A percentile compares a stretch with the other conserved stretches of the same genome.
phyloP scores from a whole-genome alignment of 2,113 vertebrate genomes.

The Alosa alosa region DNA sequence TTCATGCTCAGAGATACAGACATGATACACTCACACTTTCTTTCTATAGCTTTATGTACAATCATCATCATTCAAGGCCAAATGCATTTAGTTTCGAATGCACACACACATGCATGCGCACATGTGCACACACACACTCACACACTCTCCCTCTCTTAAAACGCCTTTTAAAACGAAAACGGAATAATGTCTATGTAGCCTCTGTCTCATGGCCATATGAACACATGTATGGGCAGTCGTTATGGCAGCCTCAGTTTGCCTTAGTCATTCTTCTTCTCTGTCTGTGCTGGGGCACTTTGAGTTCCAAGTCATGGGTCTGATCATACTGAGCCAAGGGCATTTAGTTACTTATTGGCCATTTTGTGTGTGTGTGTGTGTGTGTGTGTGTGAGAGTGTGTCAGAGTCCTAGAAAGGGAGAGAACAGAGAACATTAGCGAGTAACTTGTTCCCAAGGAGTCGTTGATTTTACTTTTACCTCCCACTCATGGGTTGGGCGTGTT shows the following conservation, averaged over 20 bases:
- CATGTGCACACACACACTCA: background rate
- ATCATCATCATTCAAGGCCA: background rate
- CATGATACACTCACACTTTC: background rate
- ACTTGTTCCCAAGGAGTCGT: background rate
- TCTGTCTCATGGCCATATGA: background rate
- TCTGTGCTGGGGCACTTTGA: background rate
- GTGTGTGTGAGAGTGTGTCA: background rate
- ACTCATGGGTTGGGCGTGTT: background rate
- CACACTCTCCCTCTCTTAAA: background rate
- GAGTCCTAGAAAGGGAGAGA: background rate
- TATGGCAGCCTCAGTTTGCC: background rate
- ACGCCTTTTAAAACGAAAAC: too few species aligned
- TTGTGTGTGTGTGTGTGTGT: background rate
- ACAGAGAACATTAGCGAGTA: background rate
- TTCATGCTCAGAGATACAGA: too few species aligned
- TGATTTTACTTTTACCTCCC: background rate
- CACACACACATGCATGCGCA: background rate
- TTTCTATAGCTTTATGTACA: too few species aligned
- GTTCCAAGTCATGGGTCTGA: background rate
- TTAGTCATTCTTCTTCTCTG: background rate
- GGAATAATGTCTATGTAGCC: too few species aligned
- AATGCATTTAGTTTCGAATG: background rate
- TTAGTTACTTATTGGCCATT: background rate
- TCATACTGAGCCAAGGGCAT: background rate
- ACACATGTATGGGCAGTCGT: background rate